Evolutionary conservation across 2,888 invertebrate genomes (phyloP).

Genomic region (Tupiocoris notatus): DNA sequence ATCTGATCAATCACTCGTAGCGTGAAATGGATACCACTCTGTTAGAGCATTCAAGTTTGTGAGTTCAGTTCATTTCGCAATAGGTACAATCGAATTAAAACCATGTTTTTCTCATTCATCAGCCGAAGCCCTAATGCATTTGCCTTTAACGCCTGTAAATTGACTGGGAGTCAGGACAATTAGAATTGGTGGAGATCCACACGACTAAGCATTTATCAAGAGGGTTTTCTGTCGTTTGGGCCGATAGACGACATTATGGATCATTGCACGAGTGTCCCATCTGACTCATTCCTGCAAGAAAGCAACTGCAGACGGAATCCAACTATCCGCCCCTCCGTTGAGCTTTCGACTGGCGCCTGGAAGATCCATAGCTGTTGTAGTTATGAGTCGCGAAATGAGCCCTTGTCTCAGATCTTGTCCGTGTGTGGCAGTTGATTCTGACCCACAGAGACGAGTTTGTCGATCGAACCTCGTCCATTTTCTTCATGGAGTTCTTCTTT

Average conservation of each 20-base stretch:
- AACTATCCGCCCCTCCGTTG: constrained; percentile 1
- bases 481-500: neutral
- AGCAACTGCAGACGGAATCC: neutral
- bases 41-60: no score
- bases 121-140: no score
- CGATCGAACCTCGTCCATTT: constrained; percentile 8
- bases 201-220: neutral
- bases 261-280: constrained; percentile 17
- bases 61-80: no score
- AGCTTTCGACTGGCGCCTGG: constrained; percentile 21
- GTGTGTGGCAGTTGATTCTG: neutral
- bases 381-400: constrained; percentile 17
- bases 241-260: neutral
- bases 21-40: no score
- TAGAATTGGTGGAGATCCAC: neutral
- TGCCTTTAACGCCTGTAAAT: neutral
- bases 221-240: neutral
- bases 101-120: no score
- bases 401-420: neutral
- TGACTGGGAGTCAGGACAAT: neutral
- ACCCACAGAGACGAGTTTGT: constrained; percentile 3
- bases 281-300: constrained; percentile 9
- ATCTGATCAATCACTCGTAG: no score
- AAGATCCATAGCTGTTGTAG: constrained; percentile 24
- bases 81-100: no score